A percentile compares a stretch with the other conserved stretches of the same genome.
Conservation (phyloP, 2,113 vertebrate genomes). For the Pterocles gutturalis region DNA sequence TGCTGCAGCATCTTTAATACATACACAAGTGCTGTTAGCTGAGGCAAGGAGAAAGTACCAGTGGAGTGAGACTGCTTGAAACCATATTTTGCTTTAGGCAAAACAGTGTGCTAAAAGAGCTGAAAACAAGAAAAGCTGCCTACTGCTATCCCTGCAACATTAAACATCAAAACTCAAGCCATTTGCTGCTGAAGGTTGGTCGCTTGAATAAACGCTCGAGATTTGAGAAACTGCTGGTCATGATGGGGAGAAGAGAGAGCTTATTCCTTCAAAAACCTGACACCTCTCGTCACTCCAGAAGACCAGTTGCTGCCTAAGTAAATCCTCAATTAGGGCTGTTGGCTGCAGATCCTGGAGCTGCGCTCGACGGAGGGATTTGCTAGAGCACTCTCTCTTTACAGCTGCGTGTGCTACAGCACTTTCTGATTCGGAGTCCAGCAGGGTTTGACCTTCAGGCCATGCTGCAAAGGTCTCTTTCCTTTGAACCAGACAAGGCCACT, state of each 20-base stretch:
- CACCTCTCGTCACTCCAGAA: neutral
- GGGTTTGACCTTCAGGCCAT: slow-evolving; percentile 37
- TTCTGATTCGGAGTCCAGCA: neutral
- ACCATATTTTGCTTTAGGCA: slow-evolving; percentile 72
- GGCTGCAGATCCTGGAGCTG: neutral
- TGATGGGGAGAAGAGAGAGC: neutral
- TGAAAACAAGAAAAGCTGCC: slow-evolving; percentile 69
- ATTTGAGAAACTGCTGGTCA: slow-evolving; percentile 54
- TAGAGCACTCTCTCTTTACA: neutral
- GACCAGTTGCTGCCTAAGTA: neutral
- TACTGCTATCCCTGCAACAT: slow-evolving; percentile 55
- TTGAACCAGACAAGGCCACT: slow-evolving; percentile 16
- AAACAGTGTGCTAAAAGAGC: slow-evolving; percentile 69
- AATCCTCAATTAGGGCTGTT: slow-evolving; percentile 8
- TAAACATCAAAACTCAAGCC: slow-evolving; percentile 71
- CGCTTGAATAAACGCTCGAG: slow-evolving; percentile 47
- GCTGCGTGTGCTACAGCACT: neutral
- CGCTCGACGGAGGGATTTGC: rapidly evolving
- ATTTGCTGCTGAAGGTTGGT: slow-evolving; percentile 49
- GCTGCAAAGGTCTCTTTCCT: neutral
- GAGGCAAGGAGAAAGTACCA: slow-evolving; percentile 47
- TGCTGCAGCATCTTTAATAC: slow-evolving; percentile 54
- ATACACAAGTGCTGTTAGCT: slow-evolving; percentile 46
- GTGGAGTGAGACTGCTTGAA: slow-evolving; percentile 64
- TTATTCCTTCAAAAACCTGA: slow-evolving; percentile 38